Base-by-base conservation (phyloP, 2,113 vertebrate species). In the Neogobius melanostomus region DNA sequence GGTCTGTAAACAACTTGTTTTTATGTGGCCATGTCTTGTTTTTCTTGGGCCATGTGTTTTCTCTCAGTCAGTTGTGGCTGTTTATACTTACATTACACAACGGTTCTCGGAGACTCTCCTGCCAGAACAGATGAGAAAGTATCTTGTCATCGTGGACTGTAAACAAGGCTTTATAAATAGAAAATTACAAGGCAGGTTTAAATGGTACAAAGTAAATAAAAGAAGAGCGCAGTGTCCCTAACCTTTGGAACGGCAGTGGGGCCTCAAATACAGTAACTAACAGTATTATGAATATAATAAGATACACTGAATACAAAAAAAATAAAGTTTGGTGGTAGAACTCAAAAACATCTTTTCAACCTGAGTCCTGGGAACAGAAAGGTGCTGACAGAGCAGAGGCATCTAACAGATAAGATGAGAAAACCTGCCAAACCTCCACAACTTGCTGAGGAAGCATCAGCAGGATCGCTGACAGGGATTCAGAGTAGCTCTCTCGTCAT, bases 341-440 rank as follows among this genome's bases (percentile, higher is more conserved):
- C n/a, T 8, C 3, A 53, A 53, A 53, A 15, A 16, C 15, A 21
- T 28, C 62, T 45, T 64, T 11, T 6, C n/a, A 21, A 43, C 7
- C 5, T 9, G 61, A 51, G 45, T 11, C 9, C 62, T 82, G 78
- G 76, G 63, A 85, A 88, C 66, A 45, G 43, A 7, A 68, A 56
- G 72, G 74, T 81, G 90, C 91, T 92, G 75, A 91, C 71, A 14
- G 8, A 53, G 82, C 88, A 89, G 80, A 90, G 88, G 68, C 10
- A 52, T 81, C 69, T 68, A 4, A 54, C 14, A 81, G 83, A 90
- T 85, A 83, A 89, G 80, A 36, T 14, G 66, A 56, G 46, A 21
- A 2, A 6, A 66, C 28, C 71, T 53, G 11, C 21, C 65, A 45
- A 73, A 72, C 74, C 51, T 46, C 46, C 63, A 76, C 54, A 61